phyloP scores from a whole-genome alignment of 2,888 invertebrate species.

The Hermaeophaga mercurialis region DNA sequence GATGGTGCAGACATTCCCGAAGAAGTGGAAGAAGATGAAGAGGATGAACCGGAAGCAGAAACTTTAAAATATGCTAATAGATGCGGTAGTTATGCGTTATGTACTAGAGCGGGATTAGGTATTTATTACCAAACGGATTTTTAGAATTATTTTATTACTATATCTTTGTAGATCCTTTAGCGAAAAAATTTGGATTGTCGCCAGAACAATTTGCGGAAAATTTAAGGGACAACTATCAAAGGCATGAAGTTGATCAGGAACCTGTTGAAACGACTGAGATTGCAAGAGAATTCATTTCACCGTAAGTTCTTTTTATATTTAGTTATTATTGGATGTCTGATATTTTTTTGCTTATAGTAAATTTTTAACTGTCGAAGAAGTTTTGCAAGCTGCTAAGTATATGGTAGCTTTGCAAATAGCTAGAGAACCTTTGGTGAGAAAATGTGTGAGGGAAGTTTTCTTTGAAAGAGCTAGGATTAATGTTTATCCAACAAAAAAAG shows the following conservation, averaged over 20 bases:
- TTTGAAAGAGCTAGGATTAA: slow-evolving; percentile 86
- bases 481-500: slow-evolving; percentile 85
- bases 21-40: slow-evolving; percentile 62
- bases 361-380: slow-evolving; percentile 77
- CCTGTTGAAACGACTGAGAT: slow-evolving; percentile 81
- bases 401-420: slow-evolving; percentile 95
- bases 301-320: slow-evolving; percentile 47
- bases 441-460: slow-evolving; percentile 83
- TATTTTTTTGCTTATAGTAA: slow-evolving; percentile 57
- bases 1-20: slow-evolving; percentile 69
- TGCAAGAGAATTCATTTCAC: slow-evolving; percentile 76
- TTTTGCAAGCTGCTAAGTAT: slow-evolving; percentile 86
- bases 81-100: slow-evolving; percentile 87
- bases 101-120: slow-evolving; percentile 83
- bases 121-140: too few relatives aligned
- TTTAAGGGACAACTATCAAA: slow-evolving; percentile 91
- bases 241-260: slow-evolving; percentile 94
- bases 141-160: too few relatives aligned
- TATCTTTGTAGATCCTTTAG: slow-evolving; percentile 68
- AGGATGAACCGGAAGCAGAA: slow-evolving; percentile 65
- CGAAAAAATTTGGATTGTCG: slow-evolving; percentile 88
- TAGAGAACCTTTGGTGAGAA: slow-evolving; percentile 86
- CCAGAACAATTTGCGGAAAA: slow-evolving; percentile 97
- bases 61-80: slow-evolving; percentile 83
- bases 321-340: too few relatives aligned